Base-by-base conservation (phyloP, 2,888 invertebrate species). In the Xanthorhoe spadicearia region DNA sequence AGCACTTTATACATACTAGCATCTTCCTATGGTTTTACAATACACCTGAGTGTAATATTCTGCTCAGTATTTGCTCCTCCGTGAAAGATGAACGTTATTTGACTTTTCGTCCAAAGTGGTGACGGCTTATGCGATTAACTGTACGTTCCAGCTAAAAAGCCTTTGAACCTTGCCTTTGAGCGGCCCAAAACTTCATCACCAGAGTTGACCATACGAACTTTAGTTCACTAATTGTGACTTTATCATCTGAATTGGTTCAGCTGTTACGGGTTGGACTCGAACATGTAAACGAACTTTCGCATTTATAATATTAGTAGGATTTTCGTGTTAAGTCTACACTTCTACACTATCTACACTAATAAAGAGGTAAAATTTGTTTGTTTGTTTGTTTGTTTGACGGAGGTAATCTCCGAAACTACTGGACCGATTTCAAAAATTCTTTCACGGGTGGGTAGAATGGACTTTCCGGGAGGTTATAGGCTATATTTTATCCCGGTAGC, bases 301-400 rank as follows among this genome's bases (percentile, higher is more conserved):
- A 57, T 57, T 56, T 48, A 56, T 48, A 57, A 46, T 17, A 17
- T 32, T 15, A 23, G 46, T 15, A 56, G 48, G 48, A 28, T 60
- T 43, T 43, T 52, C 43, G 18, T 48, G 32, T 32, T 48, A n/a
- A 49, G n/a, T n/a, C 49, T 19, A 17, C n/a, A n/a, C n/a, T n/a
- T n/a, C n/a, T n/a, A n/a, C n/a, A n/a, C n/a, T n/a, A n/a, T n/a
- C n/a, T n/a, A n/a, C n/a, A n/a, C n/a, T n/a, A n/a, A n/a, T n/a
- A n/a, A n/a, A n/a, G n/a, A n/a, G n/a, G n/a, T n/a, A n/a, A n/a
- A n/a, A n/a, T n/a, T n/a, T n/a, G n/a, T n/a, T n/a, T n/a, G n/a
- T n/a, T n/a, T n/a, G n/a, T n/a, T n/a, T n/a, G n/a, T n/a, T n/a
- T n/a, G n/a, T n/a, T n/a, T n/a, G n/a, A n/a, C n/a, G n/a, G n/a